Evolutionary conservation across 2,888 invertebrate genomes (phyloP), one percentile per base, ranked within the genome.

Genomic region (Lottia scabra): DNA sequence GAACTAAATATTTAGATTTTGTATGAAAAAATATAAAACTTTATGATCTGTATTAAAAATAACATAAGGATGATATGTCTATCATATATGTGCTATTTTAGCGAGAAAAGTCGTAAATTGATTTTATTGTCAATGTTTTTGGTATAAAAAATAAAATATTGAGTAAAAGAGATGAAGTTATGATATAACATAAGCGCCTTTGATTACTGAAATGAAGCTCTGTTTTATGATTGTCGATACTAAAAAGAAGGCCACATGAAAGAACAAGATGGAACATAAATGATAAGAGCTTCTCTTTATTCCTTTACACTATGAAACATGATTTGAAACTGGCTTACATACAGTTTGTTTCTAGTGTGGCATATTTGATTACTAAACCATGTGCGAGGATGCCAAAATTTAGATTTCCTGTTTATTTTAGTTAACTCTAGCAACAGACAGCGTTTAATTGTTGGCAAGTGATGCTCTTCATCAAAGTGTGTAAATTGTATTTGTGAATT

Each of bases 351-450:
- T 23, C 56, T 23, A 56, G 56, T 19, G 56, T 56, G 56, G 56
- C 23, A 56, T 56, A 56, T 56, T 56, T 56, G 56, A 56, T 56
- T 56, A 23, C 56, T 56, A 56, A 56, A 56, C 56, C 56, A 56
- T 56, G 56, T 56, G 56, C 56, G 19, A 23, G 56, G 56, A 56
- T 56, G 56, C 56, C 56, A 56, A 56, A 56, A 23, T 56, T 56
- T 19, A 56, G 56, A 23, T 56, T 56, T 56, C 56, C 56, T 56
- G 56, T 56, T 56, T 56, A 19, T 56, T 19, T 56, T 56, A 56
- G 56, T 56, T 23, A 56, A 56, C 19, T 19, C 19, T 19, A 23
- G 56, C 19, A 23, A 56, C 23, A 23, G 56, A 56, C 19, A 23
- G 56, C 10, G 12, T 56, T 56, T 56, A 56, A 56, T 56, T 56